Evolutionary conservation across 1,140 invertebrate genomes (phyloP).

Genomic region (Cyclina sinensis): DNA sequence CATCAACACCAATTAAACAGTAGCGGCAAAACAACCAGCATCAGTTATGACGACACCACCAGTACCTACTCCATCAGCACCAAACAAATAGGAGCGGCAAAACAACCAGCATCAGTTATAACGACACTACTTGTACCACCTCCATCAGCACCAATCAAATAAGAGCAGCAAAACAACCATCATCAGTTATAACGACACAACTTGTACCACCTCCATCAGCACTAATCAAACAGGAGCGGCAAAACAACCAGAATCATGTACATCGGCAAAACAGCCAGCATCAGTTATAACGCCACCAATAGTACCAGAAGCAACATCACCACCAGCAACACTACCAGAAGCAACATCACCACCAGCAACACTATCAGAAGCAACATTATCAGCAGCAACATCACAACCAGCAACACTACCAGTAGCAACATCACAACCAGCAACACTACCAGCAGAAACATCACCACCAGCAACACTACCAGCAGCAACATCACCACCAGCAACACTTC

Average conservation of each 20-base stretch:
- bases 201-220: background rate
- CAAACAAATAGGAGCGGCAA: background rate
- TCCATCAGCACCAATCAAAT: slow-evolving; percentile 9
- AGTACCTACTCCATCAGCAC: background rate
- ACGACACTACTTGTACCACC: background rate
- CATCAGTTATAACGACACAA: slow-evolving; percentile 14
- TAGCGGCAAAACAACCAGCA: too few species aligned
- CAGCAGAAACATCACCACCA: too few species aligned
- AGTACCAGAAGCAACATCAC: too few species aligned
- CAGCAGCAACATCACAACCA: background rate
- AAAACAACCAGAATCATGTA: background rate
- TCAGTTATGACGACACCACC: too few species aligned
- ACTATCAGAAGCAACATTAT: background rate
- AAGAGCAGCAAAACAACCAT: slow-evolving; percentile 10
- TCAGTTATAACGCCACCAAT: too few species aligned
- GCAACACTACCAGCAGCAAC: too few species aligned
- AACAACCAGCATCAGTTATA: slow-evolving; percentile 4
- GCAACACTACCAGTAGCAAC: too few species aligned
- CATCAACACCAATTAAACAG: background rate
- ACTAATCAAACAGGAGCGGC: background rate
- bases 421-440: too few species aligned
- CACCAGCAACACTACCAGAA: too few species aligned
- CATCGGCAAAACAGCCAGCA: background rate
- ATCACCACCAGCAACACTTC: background rate
- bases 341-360: too few species aligned